Evolutionary conservation across 2,797 vertebrate species (phyloP).

Genomic region (Pseudotriccus pelzelni): DNA sequence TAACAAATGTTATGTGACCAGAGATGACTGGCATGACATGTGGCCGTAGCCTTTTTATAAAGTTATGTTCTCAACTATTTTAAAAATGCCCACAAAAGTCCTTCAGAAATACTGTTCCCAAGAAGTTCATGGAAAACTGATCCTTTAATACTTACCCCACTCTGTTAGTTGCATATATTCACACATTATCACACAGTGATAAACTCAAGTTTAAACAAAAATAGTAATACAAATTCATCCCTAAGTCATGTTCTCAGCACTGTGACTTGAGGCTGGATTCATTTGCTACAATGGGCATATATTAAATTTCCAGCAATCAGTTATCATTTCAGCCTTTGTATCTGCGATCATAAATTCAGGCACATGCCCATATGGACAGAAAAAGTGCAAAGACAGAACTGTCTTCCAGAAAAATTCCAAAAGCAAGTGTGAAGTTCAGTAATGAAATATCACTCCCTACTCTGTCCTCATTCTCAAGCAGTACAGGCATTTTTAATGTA

Average conservation of each 20-base stretch:
- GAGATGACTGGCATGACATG: conserved; percentile 76
- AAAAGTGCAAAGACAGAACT: conserved; percentile 56
- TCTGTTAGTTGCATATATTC: conserved; percentile 33
- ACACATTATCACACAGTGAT: conserved; percentile 34
- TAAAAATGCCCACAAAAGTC: conserved; percentile 68
- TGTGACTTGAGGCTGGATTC: conserved; percentile 13
- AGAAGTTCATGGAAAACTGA: conserved; percentile 45
- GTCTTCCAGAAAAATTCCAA: conserved; percentile 54
- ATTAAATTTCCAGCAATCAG: conserved; percentile 56
- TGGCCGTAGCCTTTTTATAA: conserved; percentile 58
- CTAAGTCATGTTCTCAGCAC: conserved; percentile 3
- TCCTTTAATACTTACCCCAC: conserved; percentile 21
- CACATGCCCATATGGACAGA: conserved; percentile 50
- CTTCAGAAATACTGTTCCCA: conserved; percentile 58
- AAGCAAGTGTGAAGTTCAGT: conserved; percentile 46
- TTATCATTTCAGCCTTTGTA: conserved; percentile 58
- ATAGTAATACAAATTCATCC: background rate
- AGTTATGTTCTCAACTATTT: conserved; percentile 69
- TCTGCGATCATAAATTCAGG: conserved; percentile 31
- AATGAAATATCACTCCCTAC: conserved; percentile 12
- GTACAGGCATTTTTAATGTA: background rate
- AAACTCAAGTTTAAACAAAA: conserved; percentile 38
- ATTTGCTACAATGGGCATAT: background rate
- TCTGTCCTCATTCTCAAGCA: background rate
- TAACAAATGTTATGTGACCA: conserved; percentile 78